Evolutionary conservation across 2,797 vertebrate species (phyloP), one percentile per base, ranked within the genome.

Genomic region (Lemur catta): DNA sequence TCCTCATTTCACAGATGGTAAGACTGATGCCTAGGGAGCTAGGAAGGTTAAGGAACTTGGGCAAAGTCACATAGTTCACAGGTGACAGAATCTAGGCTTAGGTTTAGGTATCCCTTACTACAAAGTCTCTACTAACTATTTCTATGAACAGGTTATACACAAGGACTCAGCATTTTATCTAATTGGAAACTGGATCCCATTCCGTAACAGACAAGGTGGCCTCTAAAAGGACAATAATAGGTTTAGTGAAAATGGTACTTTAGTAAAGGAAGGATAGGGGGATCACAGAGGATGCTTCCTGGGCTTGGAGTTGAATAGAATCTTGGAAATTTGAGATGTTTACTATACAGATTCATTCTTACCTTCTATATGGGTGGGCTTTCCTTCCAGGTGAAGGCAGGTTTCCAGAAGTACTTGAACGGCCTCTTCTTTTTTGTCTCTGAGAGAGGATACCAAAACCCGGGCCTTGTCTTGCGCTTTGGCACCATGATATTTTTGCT

Each of bases 401-500:
- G 24, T 61, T 18, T 84, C 6, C 2, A 71, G 4, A 59, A 96
- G 3, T 6, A 26, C 2, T 85, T 80, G 30, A 17, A 57, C 20
- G 26, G 41, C 28, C 7, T 82, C 28, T 0, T 46, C 22, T 35
- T 78, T 20, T 41, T 84, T 97, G 17, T 30, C 7, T 43, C 0
- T 1, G 2, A 96, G 0, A 33, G 35, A 20, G 1, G 71, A 14
- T 20, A 18, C 3, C 14, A 97, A 12, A 8, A 96, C 35, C 7
- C 18, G 0, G 13, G 33, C 3, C 28, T 96, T 97, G 5, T 96
- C 78, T 75, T 28, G 0, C 57, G 3, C 12, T 46, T 67, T n/a
- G 15, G 96, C 93, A n/a, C 86, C 50, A 43, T 57, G 24, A 82
- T 86, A 78, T 3, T 94, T 78, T 84, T 95, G 12, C 38, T 87